phyloP scores from a whole-genome alignment of 2,113 vertebrate species.

The Melanotaenia duboulayi region DNA sequence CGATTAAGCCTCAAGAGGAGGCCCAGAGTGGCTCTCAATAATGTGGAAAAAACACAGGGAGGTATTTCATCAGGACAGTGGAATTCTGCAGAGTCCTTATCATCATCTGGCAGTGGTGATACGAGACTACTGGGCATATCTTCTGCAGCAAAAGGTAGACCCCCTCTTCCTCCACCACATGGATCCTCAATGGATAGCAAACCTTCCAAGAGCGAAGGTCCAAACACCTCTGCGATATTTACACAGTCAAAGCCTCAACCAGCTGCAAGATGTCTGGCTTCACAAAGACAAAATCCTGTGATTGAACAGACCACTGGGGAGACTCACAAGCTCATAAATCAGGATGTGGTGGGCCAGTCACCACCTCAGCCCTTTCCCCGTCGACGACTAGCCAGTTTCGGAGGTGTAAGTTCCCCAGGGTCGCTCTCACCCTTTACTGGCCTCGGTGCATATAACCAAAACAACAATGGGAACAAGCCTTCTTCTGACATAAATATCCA shows the following conservation, averaged over 20 bases:
- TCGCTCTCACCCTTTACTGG: constrained; percentile 90
- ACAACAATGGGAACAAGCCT: constrained; percentile 87
- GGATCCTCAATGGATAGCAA: constrained; percentile 73
- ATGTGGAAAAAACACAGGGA: constrained; percentile 70
- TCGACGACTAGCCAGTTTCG: constrained; percentile 91
- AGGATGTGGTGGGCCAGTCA: constrained; percentile 81
- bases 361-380: constrained; percentile 84
- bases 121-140: constrained; percentile 81
- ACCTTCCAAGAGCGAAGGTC: constrained; percentile 75
- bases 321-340: constrained; percentile 84
- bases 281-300: constrained; percentile 83
- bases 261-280: constrained; percentile 80
- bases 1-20: constrained; percentile 90
- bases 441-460: constrained; percentile 81
- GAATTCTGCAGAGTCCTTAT: constrained; percentile 90
- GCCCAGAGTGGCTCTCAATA: constrained; percentile 77
- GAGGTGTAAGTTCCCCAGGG: constrained; percentile 89
- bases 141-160: constrained; percentile 80
- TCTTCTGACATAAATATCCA: constrained; percentile 77
- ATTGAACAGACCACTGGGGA: constrained; percentile 89
- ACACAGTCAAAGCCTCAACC: constrained; percentile 84
- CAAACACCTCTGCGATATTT: constrained; percentile 73
- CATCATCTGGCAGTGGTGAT: constrained; percentile 87
- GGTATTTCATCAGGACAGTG: constrained; percentile 78
- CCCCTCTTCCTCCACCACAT: constrained; percentile 74